Evolutionary conservation across 2,797 vertebrate genomes (phyloP).

Genomic region (Acipenser oxyrinchus): DNA sequence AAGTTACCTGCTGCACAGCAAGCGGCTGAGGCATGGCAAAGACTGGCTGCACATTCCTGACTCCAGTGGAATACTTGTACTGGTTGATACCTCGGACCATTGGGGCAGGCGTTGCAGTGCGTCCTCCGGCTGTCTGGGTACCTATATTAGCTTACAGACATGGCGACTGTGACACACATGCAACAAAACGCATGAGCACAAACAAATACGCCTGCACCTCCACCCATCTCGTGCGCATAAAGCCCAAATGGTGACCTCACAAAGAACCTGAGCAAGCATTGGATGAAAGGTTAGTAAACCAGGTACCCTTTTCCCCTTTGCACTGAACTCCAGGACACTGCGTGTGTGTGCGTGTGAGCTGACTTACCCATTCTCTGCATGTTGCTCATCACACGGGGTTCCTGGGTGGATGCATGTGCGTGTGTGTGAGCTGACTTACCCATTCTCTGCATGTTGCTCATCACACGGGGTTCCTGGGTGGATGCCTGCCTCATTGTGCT

Average conservation of each 20-base stretch:
- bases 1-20: constrained; percentile 58
- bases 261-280: not conserved
- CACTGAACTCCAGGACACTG: too few relatives aligned
- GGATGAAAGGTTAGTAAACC: not conserved
- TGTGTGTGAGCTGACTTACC: constrained; percentile 52
- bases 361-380: constrained; percentile 77
- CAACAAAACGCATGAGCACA: not conserved
- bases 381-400: constrained; percentile 57
- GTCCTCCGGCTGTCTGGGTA: constrained; percentile 77
- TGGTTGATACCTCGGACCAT: constrained; percentile 51
- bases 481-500: constrained; percentile 80
- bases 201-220: not conserved
- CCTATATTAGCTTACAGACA: constrained; percentile 77
- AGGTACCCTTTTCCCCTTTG: not conserved
- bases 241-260: not conserved
- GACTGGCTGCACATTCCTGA: constrained; percentile 63
- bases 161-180: not conserved
- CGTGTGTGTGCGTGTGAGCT: too few relatives aligned
- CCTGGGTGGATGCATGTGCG: constrained; percentile 70
- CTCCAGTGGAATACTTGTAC: constrained; percentile 71
- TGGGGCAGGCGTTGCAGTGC: constrained; percentile 43
- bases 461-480: constrained; percentile 69
- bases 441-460: constrained; percentile 68
- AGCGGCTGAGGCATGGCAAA: constrained; percentile 41
- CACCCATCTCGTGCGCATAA: not conserved